Percentiles rank a stretch among this genome's conserved stretches.
Evolutionary conservation across 53 echinoderm and acorn worm species (phyloP).

Genomic region (Echinometra lucunter): DNA sequence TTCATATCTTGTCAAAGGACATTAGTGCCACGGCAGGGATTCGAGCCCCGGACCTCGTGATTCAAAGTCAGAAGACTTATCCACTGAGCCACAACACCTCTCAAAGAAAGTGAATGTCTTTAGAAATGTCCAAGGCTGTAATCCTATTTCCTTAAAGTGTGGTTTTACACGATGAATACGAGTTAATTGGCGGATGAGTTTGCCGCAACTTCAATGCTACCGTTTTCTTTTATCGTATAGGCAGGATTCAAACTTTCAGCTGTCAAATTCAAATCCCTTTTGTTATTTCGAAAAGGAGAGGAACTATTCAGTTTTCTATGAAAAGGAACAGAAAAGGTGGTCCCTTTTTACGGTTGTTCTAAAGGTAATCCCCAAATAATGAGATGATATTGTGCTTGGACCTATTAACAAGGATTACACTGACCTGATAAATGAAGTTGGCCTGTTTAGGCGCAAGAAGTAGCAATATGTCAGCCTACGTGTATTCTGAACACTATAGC

Average conservation of each 20-base stretch:
- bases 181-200: background rate
- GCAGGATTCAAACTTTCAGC: background rate
- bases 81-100: too few species aligned
- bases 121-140: background rate
- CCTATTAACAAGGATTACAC: background rate
- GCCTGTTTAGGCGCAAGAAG: background rate
- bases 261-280: slow-evolving; percentile 34
- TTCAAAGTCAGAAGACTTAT: too few species aligned
- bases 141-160: slow-evolving; percentile 6
- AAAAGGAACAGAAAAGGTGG: background rate
- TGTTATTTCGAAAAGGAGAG: background rate
- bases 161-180: slow-evolving; percentile 25
- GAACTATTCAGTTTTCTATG: background rate
- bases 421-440: background rate
- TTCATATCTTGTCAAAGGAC: too few species aligned
- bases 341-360: background rate
- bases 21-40: too few species aligned
- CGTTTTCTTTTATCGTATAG: background rate
- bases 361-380: background rate
- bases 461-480: too few species aligned
- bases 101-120: background rate
- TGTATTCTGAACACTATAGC: too few species aligned
- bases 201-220: background rate
- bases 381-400: background rate
- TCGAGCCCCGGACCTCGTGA: too few species aligned